These are phyloP conservation scores for Carollia perspicillata DNA, from an alignment of 2,113 vertebrate species.

Conservation along the genomic window DNA sequence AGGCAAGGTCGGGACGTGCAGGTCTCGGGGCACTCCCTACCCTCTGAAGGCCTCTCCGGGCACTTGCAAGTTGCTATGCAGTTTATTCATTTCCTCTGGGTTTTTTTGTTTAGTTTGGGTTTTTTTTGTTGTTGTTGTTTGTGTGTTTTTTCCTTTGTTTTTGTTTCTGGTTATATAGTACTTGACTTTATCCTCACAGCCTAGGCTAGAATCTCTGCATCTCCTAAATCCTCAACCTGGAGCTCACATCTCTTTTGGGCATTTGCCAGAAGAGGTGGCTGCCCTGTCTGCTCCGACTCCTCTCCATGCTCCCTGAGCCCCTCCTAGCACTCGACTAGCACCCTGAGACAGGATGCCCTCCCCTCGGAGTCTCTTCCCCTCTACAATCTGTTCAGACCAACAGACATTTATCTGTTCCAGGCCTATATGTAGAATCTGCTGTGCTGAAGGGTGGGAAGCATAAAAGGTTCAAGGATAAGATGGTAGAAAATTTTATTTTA, in stretches of 20 bases:
- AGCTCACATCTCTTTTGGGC: neutral
- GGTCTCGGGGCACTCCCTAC: neutral
- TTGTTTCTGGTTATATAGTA: neutral
- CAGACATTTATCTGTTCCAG: neutral
- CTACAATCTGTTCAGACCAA: neutral
- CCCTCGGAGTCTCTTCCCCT: neutral
- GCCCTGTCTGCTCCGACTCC: neutral
- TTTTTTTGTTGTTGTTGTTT: neutral
- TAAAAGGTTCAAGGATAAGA: neutral
- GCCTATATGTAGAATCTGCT: neutral
- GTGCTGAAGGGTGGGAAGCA: neutral
- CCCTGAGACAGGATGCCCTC: neutral
- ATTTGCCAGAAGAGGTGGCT: neutral
- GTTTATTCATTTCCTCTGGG: neutral
- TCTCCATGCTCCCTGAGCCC: neutral
- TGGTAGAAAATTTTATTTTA: neutral
- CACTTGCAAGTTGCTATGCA: neutral
- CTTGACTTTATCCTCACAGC: neutral
- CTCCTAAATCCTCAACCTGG: neutral
- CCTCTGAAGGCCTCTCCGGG: neutral
- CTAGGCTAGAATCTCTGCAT: neutral
- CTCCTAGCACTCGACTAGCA: neutral
- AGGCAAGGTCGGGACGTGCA: neutral
- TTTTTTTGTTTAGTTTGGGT: neutral
- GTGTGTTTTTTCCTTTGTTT: neutral